Evolutionary conservation across 2,888 invertebrate species (phyloP).

Genomic region (Acanthoscelides obtectus): DNA sequence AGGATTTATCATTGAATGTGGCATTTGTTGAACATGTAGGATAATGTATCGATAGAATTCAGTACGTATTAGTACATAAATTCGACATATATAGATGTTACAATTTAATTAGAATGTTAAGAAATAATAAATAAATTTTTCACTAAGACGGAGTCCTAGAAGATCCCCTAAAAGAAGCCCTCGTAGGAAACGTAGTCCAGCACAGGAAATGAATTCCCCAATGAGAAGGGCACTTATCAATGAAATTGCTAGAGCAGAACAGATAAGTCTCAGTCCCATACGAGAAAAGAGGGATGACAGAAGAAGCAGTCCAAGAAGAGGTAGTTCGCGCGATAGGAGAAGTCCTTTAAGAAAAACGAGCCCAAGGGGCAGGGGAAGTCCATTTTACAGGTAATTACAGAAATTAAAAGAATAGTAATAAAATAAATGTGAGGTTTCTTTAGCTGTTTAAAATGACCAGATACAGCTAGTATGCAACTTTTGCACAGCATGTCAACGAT

Average conservation of each 20-base stretch:
- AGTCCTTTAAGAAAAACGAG: not conserved
- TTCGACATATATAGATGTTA: too few relatives aligned
- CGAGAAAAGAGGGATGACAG: not conserved
- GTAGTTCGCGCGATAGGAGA: constrained; percentile 8
- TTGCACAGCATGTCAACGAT: too few relatives aligned
- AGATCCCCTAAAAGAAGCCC: constrained; percentile 6
- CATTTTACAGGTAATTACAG: constrained; percentile 5
- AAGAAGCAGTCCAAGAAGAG: constrained; percentile 6
- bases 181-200: not conserved
- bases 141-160: constrained; percentile 10
- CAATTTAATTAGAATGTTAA: too few relatives aligned
- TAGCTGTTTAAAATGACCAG: too few relatives aligned
- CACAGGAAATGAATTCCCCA: not conserved
- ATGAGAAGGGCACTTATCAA: not conserved
- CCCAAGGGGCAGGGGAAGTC: not conserved
- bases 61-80: too few relatives aligned
- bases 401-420: not conserved
- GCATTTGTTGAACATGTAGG: too few relatives aligned
- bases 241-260: not conserved
- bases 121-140: too few relatives aligned
- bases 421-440: too few relatives aligned
- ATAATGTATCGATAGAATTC: too few relatives aligned
- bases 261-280: not conserved
- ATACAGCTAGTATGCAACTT: too few relatives aligned
- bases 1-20: too few relatives aligned